Base-by-base conservation (phyloP, 2,113 vertebrate species). In the Phylloscopus trochilus region DNA sequence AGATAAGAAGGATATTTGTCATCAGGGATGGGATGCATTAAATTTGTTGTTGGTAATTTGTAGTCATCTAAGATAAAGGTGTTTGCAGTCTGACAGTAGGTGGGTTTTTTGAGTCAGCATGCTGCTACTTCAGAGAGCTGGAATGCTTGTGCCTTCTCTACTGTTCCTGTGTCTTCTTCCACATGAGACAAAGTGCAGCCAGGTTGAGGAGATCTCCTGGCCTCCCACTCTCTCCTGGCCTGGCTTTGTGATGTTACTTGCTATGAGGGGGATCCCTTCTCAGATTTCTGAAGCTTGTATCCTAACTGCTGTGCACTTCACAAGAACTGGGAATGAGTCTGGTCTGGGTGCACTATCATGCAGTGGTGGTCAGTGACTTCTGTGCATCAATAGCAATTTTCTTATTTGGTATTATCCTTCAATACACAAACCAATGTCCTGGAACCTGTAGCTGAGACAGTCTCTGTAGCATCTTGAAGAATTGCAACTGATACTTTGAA, bases 11-110 rank as follows among this genome's bases (percentile, higher is more conserved):
- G 72, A 22, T 90, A 44, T 60, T 94, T 92, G 56, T 91, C 75
- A 86, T 86, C 51, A 30, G 30, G 24, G 23, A 70, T 64, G 16
- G 41, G 58, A 76, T 92, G 73, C 49, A 53, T 90, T 85, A 16
- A 67, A 74, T 91, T 91, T 92, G 63, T 82, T 91, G 63, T 83
- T 92, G 87, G 51, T 59, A 85, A 82, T 95, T 91, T 95, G 70
- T 95, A 90, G 74, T 69, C 30, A 51, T 53, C 76, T 44, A 62
- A 88, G 92, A 83, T 87, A 89, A 85, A 83, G 52, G 39, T 91
- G 28, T 41, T 60, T 83, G 31, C 74, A 85, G 24, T 46, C 19
- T 31, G 19, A 43, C 83, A 12, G 33, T 16, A 31, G 78, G 23
- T 27, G 37, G 47, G 27, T 28, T 92, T 39, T 39, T 85, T 77